Percentiles rank a stretch among this genome's conserved stretches.
Evolutionary conservation across 1,140 invertebrate species (phyloP).

Genomic region (Bombus sylvicola): DNA sequence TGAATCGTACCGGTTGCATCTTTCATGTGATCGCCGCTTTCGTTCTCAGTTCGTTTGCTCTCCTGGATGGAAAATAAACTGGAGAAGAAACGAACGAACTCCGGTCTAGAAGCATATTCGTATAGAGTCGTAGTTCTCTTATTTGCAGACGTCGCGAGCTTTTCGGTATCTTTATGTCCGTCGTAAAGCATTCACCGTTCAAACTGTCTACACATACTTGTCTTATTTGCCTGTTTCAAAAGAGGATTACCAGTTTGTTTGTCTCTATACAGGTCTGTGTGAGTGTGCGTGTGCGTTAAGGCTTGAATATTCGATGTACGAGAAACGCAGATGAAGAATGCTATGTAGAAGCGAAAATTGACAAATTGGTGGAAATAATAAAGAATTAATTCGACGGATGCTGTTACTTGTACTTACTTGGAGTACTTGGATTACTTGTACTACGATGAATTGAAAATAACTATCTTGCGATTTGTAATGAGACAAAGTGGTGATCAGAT

Average conservation of each 20-base stretch:
- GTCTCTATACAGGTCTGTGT: background rate
- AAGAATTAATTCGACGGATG: no score
- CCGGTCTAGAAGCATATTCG: background rate
- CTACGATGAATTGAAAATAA: no score
- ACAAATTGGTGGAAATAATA: background rate
- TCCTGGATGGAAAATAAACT: background rate
- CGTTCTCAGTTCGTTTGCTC: background rate
- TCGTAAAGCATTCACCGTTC: background rate
- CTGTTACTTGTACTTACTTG: no score
- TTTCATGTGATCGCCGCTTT: slow-evolving; percentile 3
- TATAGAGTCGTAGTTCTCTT: background rate
- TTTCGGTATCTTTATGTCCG: background rate
- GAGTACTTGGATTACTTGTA: no score
- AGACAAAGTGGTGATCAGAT: background rate
- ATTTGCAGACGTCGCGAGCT: background rate
- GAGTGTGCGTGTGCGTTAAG: no score
- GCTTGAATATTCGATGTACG: background rate
- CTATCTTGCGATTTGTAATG: no score
- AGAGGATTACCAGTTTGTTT: background rate
- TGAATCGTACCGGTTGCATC: slow-evolving; percentile 30
- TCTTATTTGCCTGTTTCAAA: background rate
- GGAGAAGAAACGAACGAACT: background rate
- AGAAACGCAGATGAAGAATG: background rate
- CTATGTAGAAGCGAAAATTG: background rate
- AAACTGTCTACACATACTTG: background rate